These are phyloP conservation scores for Erpornis zantholeuca DNA, from an alignment of 2,113 vertebrate genomes.

Conservation along the genomic window DNA sequence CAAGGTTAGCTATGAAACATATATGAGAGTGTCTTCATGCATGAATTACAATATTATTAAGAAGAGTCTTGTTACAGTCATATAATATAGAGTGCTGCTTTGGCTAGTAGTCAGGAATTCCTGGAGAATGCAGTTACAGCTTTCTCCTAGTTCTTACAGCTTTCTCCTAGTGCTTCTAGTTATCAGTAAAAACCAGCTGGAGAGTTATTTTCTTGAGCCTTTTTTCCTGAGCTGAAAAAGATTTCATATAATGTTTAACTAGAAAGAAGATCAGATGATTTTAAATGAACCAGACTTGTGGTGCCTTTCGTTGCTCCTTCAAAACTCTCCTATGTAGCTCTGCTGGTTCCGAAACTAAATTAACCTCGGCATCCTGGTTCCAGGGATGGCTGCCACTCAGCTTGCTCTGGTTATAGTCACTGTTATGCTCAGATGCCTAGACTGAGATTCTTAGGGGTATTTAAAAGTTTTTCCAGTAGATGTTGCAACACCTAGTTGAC, in stretches of 20 bases:
- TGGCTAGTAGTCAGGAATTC: constrained; percentile 37
- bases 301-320: constrained; percentile 32
- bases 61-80: neutral
- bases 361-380: neutral
- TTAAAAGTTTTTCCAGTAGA: neutral
- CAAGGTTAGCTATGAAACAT: neutral
- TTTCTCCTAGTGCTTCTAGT: constrained; percentile 36
- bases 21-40: constrained; percentile 7
- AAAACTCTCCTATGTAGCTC: neutral
- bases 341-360: neutral
- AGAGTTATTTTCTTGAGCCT: constrained; percentile 25
- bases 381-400: neutral
- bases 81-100: neutral
- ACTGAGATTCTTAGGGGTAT: neutral
- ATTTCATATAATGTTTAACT: constrained; percentile 26
- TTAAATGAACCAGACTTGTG: neutral
- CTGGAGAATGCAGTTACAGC: constrained; percentile 2
- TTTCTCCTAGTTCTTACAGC: constrained; percentile 14
- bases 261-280: constrained; percentile 13
- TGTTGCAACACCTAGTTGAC: neutral
- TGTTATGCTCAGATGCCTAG: neutral
- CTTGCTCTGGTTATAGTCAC: neutral
- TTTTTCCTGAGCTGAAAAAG: neutral
- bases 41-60: constrained; percentile 32
- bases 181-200: constrained; percentile 49